Evolutionary conservation across 1,140 invertebrate genomes (phyloP).

Genomic region (Cotesia vestalis): DNA sequence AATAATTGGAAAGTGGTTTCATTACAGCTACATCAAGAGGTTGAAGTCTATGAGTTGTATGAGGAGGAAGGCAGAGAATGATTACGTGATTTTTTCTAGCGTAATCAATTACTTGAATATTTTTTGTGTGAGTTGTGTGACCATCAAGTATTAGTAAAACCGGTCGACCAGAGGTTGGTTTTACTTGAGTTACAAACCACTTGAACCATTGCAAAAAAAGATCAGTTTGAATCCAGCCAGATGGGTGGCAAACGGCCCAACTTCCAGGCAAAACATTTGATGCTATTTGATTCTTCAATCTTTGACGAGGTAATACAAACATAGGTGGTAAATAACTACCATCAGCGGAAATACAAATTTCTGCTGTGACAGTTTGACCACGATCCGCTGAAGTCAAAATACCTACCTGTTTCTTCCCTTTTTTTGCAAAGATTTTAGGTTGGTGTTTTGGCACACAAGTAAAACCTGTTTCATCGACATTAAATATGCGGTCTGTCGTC

Average conservation of each 20-base stretch:
- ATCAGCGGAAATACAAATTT: slow-evolving; percentile 55
- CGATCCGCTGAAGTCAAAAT: slow-evolving; percentile 47
- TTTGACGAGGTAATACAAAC: slow-evolving; percentile 53
- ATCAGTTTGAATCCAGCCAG: slow-evolving; percentile 34
- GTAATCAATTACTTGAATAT: slow-evolving; percentile 44
- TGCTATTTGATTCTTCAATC: slow-evolving; percentile 50
- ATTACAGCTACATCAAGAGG: slow-evolving; percentile 51
- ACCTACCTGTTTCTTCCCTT: slow-evolving; percentile 46
- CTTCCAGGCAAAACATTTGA: slow-evolving; percentile 43
- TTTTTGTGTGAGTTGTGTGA: slow-evolving; percentile 47
- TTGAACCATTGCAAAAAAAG: slow-evolving; percentile 34
- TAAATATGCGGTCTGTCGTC: slow-evolving; percentile 42
- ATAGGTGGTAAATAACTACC: slow-evolving; percentile 54
- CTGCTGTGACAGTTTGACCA: slow-evolving; percentile 53
- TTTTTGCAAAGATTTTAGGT: slow-evolving; percentile 47
- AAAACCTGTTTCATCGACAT: slow-evolving; percentile 51
- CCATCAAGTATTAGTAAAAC: slow-evolving; percentile 50
- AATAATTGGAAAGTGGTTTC: slow-evolving; percentile 18
- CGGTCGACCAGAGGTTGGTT: slow-evolving; percentile 41
- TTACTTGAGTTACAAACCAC: slow-evolving; percentile 29
- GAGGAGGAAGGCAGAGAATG: slow-evolving; percentile 41
- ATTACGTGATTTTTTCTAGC: slow-evolving; percentile 41
- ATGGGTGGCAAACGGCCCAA: slow-evolving; percentile 34
- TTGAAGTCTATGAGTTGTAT: slow-evolving; percentile 52
- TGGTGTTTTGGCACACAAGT: slow-evolving; percentile 45